A percentile compares a stretch with the other conserved stretches of the same genome.
phyloP scores from a whole-genome alignment of 2,797 vertebrate genomes.

The Heliangelus exortis region DNA sequence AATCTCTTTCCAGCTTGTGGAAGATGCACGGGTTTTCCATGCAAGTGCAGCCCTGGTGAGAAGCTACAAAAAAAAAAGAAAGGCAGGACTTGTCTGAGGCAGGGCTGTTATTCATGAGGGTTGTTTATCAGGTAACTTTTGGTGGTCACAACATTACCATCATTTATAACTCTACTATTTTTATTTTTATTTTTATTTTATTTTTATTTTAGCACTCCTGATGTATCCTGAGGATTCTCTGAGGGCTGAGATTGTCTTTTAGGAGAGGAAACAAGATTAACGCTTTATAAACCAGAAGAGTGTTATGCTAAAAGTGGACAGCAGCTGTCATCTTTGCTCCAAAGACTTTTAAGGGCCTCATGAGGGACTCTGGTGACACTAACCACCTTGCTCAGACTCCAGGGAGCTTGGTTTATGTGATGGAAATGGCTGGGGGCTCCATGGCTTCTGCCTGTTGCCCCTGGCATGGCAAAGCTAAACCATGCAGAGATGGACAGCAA shows the following conservation, averaged over 20 bases:
- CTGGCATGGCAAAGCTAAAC: neutral
- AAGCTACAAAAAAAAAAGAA: neutral
- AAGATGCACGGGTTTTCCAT: neutral
- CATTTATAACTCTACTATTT: neutral
- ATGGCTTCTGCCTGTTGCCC: neutral
- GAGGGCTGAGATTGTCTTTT: neutral
- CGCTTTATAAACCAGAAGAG: neutral
- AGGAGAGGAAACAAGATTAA: conserved; percentile 23
- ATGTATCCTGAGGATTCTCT: neutral
- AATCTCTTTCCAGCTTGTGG: neutral
- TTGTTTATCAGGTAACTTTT: neutral
- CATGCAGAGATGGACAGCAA: neutral
- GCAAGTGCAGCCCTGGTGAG: neutral
- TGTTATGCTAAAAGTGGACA: fast-evolving
- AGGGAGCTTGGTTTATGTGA: neutral
- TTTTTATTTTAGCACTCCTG: neutral
- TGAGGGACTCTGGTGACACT: neutral
- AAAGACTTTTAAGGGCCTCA: neutral
- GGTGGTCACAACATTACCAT: neutral
- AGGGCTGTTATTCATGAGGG: neutral
- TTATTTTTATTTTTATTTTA: neutral
- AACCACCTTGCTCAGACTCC: neutral
- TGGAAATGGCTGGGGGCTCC: neutral
- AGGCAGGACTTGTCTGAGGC: neutral
- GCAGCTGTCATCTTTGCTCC: neutral